A percentile compares a stretch with the other conserved stretches of the same genome.
Conservation (phyloP, 2,113 vertebrate genomes). For the Zonotrichia leucophrys region DNA sequence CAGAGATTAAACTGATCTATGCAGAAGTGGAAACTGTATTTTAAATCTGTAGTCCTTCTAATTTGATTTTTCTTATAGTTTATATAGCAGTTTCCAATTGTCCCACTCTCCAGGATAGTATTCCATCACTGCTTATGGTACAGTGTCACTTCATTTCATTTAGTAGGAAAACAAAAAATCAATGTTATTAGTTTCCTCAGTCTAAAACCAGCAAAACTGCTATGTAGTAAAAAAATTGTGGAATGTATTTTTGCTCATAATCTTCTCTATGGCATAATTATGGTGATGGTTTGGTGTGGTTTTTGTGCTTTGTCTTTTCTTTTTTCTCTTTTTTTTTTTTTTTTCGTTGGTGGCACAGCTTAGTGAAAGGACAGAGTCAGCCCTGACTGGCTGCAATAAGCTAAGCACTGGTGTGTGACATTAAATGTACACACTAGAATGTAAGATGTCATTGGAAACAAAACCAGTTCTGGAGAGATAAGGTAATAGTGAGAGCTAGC, state of each 20-base stretch:
- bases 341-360: background rate
- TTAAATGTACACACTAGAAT: slow-evolving; percentile 53
- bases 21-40: background rate
- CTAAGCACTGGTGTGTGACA: slow-evolving; percentile 39
- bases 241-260: background rate
- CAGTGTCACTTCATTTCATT: background rate
- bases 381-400: slow-evolving; percentile 30
- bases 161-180: background rate
- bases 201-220: background rate
- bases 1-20: background rate
- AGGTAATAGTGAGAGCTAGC: background rate
- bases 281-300: rapidly evolving
- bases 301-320: background rate
- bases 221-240: background rate
- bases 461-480: slow-evolving; percentile 22
- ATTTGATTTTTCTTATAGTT: background rate
- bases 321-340: background rate
- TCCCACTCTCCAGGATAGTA: background rate
- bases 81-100: background rate
- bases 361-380: slow-evolving; percentile 1
- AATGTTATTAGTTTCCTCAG: background rate
- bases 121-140: background rate
- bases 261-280: background rate
- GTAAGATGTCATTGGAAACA: slow-evolving; percentile 40
- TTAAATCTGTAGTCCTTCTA: background rate